Conservation (phyloP, 2,797 vertebrate species). For the Gambelia wislizenii region DNA sequence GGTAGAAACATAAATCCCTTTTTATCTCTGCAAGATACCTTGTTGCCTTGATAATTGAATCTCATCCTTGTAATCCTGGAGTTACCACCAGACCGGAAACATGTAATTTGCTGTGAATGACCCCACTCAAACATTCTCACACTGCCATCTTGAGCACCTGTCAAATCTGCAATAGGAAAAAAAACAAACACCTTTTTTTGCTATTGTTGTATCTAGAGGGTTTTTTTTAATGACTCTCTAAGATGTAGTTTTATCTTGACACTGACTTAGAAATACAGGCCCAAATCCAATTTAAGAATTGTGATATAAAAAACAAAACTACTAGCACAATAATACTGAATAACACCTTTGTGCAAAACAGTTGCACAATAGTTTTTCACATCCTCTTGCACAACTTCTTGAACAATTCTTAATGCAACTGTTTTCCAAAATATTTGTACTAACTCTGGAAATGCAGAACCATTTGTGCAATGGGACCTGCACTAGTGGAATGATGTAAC, state of each 20-base stretch:
- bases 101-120: slow-evolving; percentile 96
- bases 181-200: background rate
- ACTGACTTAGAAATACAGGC: background rate
- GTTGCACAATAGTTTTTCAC: too few relatives aligned
- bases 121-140: slow-evolving; percentile 99
- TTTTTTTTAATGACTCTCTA: background rate
- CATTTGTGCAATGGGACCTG: too few relatives aligned
- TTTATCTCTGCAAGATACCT: slow-evolving; percentile 78
- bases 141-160: slow-evolving; percentile 96
- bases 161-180: slow-evolving; percentile 86
- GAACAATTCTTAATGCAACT: too few relatives aligned
- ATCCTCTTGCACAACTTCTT: too few relatives aligned
- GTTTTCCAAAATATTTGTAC: too few relatives aligned
- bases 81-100: slow-evolving; percentile 94
- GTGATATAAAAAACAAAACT: too few relatives aligned
- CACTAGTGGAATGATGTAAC: too few relatives aligned
- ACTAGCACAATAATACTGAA: too few relatives aligned
- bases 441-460: too few relatives aligned
- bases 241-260: background rate
- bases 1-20: background rate
- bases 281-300: too few relatives aligned
- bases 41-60: slow-evolving; percentile 98
- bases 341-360: too few relatives aligned
- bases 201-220: background rate
- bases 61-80: slow-evolving; percentile 94